Conservation (phyloP, 2,888 invertebrate genomes). For the Furcula furcula region DNA sequence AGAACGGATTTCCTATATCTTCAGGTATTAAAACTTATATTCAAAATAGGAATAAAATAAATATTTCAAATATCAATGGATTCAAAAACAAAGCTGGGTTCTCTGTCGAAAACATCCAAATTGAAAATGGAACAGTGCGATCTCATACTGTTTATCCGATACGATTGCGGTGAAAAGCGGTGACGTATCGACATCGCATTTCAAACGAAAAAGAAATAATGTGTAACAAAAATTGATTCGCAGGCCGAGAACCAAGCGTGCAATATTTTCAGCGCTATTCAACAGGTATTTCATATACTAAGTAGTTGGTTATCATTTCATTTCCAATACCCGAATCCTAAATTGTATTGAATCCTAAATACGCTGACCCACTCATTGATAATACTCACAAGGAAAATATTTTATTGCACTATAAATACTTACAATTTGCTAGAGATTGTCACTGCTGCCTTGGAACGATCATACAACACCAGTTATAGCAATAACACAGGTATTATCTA, state of each 20-base stretch:
- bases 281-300: slow-evolving; percentile 66
- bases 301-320: slow-evolving; percentile 50
- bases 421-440: no score
- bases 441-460: no score
- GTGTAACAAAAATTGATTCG: slow-evolving; percentile 43
- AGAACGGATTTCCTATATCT: no score
- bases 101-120: not conserved
- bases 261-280: slow-evolving; percentile 37
- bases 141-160: slow-evolving; percentile 18
- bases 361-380: no score
- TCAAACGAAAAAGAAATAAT: slow-evolving; percentile 36
- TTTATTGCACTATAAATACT: no score
- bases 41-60: not conserved
- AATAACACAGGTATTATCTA: no score
- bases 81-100: not conserved
- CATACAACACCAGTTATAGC: no score
- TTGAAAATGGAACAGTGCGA: slow-evolving; percentile 4
- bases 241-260: slow-evolving; percentile 26
- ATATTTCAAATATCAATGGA: not conserved
- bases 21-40: no score
- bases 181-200: slow-evolving; percentile 28
- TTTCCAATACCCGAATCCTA: no score
- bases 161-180: slow-evolving; percentile 18
- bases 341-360: no score
- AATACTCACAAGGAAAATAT: no score